Evolutionary conservation across 37 sponge, comb jelly and placozoan species (phyloP).

Genomic region (Oscarella lobularis): DNA sequence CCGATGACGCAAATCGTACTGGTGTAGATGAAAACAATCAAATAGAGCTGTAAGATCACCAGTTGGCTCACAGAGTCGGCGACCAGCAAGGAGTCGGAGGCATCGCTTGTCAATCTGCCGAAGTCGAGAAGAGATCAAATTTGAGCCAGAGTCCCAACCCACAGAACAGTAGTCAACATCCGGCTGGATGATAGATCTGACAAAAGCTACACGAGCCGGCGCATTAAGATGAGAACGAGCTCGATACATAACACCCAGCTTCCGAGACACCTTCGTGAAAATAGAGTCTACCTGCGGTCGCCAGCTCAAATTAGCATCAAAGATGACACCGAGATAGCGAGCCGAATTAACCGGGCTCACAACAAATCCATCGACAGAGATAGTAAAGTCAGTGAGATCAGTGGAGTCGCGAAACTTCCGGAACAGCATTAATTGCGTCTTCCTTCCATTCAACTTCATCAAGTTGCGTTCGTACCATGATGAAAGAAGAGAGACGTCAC

Average conservation of each 20-base stretch:
- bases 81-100: background rate
- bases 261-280: background rate
- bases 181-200: background rate
- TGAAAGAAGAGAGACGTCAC: background rate
- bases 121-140: background rate
- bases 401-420: background rate
- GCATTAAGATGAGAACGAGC: background rate
- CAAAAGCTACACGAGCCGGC: background rate
- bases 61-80: background rate
- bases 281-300: background rate
- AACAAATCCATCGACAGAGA: background rate
- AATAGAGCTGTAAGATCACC: background rate
- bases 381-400: background rate
- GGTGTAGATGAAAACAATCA: background rate
- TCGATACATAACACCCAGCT: background rate
- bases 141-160: background rate
- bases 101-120: background rate
- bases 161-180: background rate
- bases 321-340: background rate
- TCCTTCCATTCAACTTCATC: background rate
- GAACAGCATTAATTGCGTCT: background rate
- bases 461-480: background rate
- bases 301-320: background rate
- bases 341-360: background rate
- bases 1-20: background rate